phyloP scores from a whole-genome alignment of 23 tunicate genomes.

The Botrylloides violaceus region DNA sequence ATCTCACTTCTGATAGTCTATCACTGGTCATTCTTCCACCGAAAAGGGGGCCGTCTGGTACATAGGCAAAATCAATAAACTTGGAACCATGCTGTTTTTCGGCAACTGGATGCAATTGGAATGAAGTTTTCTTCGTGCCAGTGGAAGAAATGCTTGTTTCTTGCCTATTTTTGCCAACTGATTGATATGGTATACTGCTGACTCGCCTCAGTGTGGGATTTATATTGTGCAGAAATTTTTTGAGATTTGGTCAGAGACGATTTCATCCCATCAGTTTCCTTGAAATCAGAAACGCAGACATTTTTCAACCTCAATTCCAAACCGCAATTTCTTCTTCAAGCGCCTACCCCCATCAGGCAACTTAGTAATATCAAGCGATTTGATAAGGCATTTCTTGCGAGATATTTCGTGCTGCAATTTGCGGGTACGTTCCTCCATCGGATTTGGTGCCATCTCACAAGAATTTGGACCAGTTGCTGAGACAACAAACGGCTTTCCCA shows the following conservation, averaged over 20 bases:
- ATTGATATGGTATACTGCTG: no score
- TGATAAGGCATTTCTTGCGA: slow-evolving; percentile 35
- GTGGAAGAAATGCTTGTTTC: no score
- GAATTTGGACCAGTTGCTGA: slow-evolving; percentile 23
- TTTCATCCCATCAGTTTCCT: no score
- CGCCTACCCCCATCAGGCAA: slow-evolving; percentile 77
- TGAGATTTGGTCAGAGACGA: no score
- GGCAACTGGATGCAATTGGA: neutral
- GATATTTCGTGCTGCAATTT: slow-evolving; percentile 31
- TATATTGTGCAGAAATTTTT: no score
- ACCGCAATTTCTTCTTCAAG: no score
- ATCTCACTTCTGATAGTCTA: slow-evolving; percentile 17
- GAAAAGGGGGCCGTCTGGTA: slow-evolving; percentile 25
- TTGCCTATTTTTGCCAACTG: no score
- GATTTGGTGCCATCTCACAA: slow-evolving; percentile 17
- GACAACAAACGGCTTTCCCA: neutral
- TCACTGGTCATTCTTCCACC: slow-evolving; percentile 65
- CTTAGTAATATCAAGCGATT: slow-evolving; percentile 29
- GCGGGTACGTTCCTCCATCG: neutral
- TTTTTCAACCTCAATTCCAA: no score
- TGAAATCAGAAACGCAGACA: no score
- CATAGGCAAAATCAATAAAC: neutral
- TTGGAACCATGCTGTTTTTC: neutral
- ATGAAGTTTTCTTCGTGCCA: no score
- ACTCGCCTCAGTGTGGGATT: no score